Evolutionary conservation across 2,888 invertebrate species (phyloP), one percentile per base, ranked within the genome.

Genomic region (Thymelicus sylvestris): DNA sequence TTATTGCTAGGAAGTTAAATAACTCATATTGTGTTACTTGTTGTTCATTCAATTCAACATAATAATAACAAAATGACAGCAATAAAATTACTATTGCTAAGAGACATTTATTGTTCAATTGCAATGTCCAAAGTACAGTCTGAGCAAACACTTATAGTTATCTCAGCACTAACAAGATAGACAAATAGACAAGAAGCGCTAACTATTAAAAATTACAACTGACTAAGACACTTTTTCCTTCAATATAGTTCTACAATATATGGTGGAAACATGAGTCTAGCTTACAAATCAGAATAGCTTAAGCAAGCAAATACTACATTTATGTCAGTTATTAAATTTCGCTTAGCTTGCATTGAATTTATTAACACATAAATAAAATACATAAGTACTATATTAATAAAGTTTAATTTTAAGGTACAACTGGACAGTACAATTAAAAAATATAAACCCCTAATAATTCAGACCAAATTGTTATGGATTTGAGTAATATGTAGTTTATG

Each of bases 61-160:
- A n/a, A 41, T 8, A 7, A 41, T 41, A 41, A 41, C n/a, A n/a
- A 48, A 24, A 31, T 31, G 31, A 57, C 13, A 2, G 31, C 57
- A 57, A 6, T 6, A 13, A 57, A 13, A 31, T 57, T 57, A 7
- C 4, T 31, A 15, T 57, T 13, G 13, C 31, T 57, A 38, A 31
- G 10, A 15, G 52, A 24, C 10, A 24, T 19, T 24, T 8, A 7
- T 8, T 47, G 13, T 47, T 47, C 1, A 12, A 47, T 55, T 55
- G 24, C 57, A 63, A 38, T 60, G 15, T 15, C n/a, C 60, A 60
- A n/a, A 41, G 19, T 57, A 24, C 55, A 38, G 57, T 38, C 31
- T 57, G 13, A 57, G 13, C 31, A 57, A 57, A 57, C 57, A 57
- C 2, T 57, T 57, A 57, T 13, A 7, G 2, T 55, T 52, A 52